Conservation (phyloP, 2,888 invertebrate genomes). For the Megalurothrips usitatus region DNA sequence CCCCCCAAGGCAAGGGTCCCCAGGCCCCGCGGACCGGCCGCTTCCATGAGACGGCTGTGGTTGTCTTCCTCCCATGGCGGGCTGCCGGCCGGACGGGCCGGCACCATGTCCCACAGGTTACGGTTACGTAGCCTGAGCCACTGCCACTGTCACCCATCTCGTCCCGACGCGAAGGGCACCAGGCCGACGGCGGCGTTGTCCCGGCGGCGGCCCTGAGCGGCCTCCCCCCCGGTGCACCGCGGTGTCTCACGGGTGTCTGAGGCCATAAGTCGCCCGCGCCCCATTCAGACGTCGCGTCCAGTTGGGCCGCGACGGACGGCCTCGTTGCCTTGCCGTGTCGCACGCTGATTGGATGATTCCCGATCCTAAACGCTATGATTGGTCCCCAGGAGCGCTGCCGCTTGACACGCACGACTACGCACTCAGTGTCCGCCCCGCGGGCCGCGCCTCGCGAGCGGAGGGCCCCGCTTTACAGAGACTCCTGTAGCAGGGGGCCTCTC, state of each 20-base stretch:
- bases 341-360: constrained; percentile 8
- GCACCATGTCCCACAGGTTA: too few species aligned
- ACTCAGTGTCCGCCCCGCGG: neutral
- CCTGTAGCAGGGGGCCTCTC: neutral
- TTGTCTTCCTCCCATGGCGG: too few species aligned
- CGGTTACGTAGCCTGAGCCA: neutral
- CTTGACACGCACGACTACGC: neutral
- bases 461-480: neutral
- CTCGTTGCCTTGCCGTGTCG: neutral
- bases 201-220: neutral
- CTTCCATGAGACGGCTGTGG: too few species aligned
- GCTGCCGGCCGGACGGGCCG: too few species aligned
- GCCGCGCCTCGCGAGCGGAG: neutral
- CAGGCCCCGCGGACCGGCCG: neutral
- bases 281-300: neutral
- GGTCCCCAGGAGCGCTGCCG: neutral
- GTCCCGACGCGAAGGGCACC: neutral
- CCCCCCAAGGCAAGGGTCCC: too few species aligned
- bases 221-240: neutral
- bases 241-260: neutral
- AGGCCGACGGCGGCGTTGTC: neutral
- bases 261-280: neutral
- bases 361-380: constrained; percentile 6
- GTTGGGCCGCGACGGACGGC: neutral
- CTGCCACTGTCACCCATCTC: neutral